A percentile compares a stretch with the other conserved stretches of the same genome.
phyloP scores from a whole-genome alignment of 1,140 invertebrate genomes.

The Formica exsecta region DNA sequence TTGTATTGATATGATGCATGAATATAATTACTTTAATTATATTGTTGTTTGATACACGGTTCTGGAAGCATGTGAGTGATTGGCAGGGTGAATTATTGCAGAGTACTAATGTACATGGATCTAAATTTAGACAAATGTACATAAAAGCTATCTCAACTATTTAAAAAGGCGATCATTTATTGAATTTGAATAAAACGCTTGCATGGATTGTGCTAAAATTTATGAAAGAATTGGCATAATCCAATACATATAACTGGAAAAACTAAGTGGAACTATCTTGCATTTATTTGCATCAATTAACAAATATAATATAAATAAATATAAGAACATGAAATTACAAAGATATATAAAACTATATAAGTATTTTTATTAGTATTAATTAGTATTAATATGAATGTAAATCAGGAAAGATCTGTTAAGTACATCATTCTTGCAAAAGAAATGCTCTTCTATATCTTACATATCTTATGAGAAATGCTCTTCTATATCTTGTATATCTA shows the following conservation, averaged over 20 bases:
- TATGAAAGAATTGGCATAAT: not conserved
- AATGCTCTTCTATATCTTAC: not conserved
- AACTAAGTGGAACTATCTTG: constrained; percentile 2
- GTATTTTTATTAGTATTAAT: not conserved
- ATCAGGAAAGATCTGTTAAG: not conserved
- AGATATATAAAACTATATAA: not conserved
- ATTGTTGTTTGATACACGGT: constrained; percentile 31
- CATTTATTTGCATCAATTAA: not conserved
- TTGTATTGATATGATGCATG: not conserved
- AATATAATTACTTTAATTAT: constrained; percentile 1
- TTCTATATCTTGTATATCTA: not conserved
- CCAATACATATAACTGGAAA: not conserved
- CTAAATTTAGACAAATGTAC: constrained; percentile 22
- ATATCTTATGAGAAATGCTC: not conserved
- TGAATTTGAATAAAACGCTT: not conserved
- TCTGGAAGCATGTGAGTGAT: not conserved
- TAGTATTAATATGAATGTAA: not conserved
- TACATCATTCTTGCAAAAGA: not conserved
- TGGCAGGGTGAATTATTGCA: not conserved
- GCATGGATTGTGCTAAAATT: not conserved
- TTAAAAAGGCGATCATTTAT: not conserved
- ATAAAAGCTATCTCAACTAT: too few relatives aligned
- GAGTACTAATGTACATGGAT: not conserved
- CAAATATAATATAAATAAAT: not conserved
- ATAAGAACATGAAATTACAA: not conserved